Base-by-base conservation (phyloP, 2,113 vertebrate genomes). In the Rynchops niger region DNA sequence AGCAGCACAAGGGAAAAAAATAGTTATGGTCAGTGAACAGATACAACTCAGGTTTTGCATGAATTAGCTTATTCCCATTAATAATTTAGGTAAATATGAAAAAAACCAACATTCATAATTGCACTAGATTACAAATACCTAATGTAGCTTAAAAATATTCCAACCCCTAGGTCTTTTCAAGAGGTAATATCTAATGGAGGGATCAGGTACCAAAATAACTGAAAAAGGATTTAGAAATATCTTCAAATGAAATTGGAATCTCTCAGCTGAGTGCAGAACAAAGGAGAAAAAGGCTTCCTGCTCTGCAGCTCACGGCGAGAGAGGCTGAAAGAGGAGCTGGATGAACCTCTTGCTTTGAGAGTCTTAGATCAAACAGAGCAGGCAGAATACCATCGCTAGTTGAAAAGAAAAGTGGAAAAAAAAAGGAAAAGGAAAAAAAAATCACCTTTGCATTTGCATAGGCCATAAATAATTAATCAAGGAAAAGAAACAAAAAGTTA, bases 401-500 rank as follows among this genome's bases (percentile, higher is more conserved):
- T 55, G 42, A 67, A 84, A 90, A 83, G 58, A 9, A 56, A 83
- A 43, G 10, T 5, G 2, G 34, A 27, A 23, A 32, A 29, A 26
- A 32, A 20, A 3, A 2, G n/a, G 55, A 79, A 43, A 26, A 9
- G 49, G 12, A 26, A 50, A 4, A 25, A 71, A 62, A 81, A 4
- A 3, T 3, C 4, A 34, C 6, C 1, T 69, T 11, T 1, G 1
- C 2, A 5, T 62, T 88, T 91, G 21, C 42, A 45, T 22, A 50
- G 5, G 5, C 15, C 8, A n/a, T 65, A 55, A 94, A 86, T 80
- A 69, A 55, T 47, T 53, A 50, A 45, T 42, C 14, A 70, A 12
- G 18, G 30, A 43, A 86, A 29, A 53, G 42, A 49, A 76, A 66
- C n/a, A 17, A 61, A 25, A 70, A 52, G 5, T 38, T 72, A 55